Evolutionary conservation across 2,888 invertebrate genomes (phyloP), one percentile per base, ranked within the genome.

Genomic region (Coleophora flavipennella): DNA sequence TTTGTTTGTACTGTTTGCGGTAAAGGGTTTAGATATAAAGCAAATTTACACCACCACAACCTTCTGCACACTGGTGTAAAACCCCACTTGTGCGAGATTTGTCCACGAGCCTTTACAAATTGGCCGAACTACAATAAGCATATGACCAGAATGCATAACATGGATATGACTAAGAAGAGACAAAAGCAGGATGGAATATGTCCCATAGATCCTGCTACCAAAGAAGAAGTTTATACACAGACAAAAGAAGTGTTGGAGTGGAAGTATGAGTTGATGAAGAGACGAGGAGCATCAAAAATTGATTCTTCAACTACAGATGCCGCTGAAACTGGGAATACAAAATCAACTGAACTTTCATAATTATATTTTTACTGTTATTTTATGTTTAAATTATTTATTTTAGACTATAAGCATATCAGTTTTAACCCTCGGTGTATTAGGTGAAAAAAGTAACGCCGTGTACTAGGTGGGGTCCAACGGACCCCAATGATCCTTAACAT

Each of bases 101-200:
- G 92, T 57, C 87, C 89, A 52, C 50, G 65, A 9, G 65, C 90
- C 51, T 92, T 92, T 52, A 90, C 91, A 1, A 91, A 91, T 64
- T 91, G 91, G 91, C 89, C 91, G 0, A 92, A 92, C 72, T 92
- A 90, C 54, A 92, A 92, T 57, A 92, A 92, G 55, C 92, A 92
- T 56, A 91, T 92, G 90, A 91, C 91, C 66, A 76, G 91, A n/a
- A 78, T 89, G 13, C 91, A 92, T 50, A 88, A 89, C n/a, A 85
- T 57, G 42, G 63, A 72, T 29, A 67, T 65, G 55, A 53, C 71
- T 0, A 76, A 68, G 43, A 74, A 59, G 45, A 74, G 61, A 45
- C 64, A 57, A 8, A 71, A 86, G 1, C 81, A 83, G 0, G 77
- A 75, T 1, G 75, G 74, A 1, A 49, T 67, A 0, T 73, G 62